phyloP scores from a whole-genome alignment of 2,888 invertebrate genomes.

The Eledone cirrhosa region DNA sequence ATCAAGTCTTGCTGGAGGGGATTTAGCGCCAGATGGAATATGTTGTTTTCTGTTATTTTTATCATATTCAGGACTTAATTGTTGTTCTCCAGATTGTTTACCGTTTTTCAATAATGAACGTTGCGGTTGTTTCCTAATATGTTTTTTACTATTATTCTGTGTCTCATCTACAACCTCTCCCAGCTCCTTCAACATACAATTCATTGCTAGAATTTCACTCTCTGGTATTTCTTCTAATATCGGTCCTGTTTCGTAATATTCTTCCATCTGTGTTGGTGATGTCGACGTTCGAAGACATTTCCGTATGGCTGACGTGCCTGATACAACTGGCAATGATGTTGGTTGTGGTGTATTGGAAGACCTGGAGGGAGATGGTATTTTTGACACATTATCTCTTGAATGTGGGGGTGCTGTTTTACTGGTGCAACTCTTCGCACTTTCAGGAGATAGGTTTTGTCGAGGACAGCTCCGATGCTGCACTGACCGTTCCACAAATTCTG shows the following conservation, averaged over 20 bases:
- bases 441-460: conserved; percentile 31
- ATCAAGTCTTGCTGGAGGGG: conserved; percentile 17
- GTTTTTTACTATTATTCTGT: conserved; percentile 32
- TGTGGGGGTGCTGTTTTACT: conserved; percentile 36
- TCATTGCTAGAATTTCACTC: conserved; percentile 42
- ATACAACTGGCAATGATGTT: not conserved
- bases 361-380: not conserved
- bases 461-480: conserved; percentile 19
- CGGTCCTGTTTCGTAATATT: conserved; percentile 32
- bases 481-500: not conserved
- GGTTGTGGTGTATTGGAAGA: not conserved
- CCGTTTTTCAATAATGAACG: not conserved
- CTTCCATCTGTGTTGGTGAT: conserved; percentile 34
- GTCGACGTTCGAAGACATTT: conserved; percentile 33
- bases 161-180: conserved; percentile 41
- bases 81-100: not conserved
- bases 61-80: conserved; percentile 19
- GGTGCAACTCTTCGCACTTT: conserved; percentile 18
- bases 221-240: conserved; percentile 31
- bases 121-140: conserved; percentile 20
- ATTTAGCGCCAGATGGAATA: conserved; percentile 31
- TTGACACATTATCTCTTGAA: conserved; percentile 28
- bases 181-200: conserved; percentile 50
- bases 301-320: not conserved
- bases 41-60: conserved; percentile 5